Evolutionary conservation across 2,797 vertebrate species (phyloP).

Genomic region (Myotis pilosus): DNA sequence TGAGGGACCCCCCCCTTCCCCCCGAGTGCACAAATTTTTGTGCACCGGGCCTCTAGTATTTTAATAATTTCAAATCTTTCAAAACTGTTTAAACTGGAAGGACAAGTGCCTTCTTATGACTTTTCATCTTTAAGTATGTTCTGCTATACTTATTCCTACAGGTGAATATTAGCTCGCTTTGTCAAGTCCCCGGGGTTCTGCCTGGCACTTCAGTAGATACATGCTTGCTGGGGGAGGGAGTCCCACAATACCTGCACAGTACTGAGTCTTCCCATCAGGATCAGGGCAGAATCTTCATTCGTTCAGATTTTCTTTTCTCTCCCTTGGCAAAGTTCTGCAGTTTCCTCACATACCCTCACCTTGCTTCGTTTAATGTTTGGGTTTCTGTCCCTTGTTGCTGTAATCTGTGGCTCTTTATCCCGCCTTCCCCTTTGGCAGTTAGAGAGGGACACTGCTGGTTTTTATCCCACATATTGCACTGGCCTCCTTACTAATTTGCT

Average conservation of each 20-base stretch:
- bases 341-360: background rate
- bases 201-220: background rate
- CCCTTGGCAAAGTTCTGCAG: background rate
- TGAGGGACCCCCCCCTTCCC: too few relatives aligned
- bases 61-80: constrained; percentile 4
- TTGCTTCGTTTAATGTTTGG: background rate
- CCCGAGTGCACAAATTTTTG: too few relatives aligned
- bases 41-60: background rate
- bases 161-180: background rate
- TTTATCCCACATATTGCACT: background rate
- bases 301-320: background rate
- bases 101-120: background rate
- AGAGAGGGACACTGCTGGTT: background rate
- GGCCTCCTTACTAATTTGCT: background rate
- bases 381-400: background rate
- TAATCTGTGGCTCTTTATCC: background rate
- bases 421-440: background rate
- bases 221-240: background rate
- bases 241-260: background rate
- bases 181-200: background rate
- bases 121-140: background rate
- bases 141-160: background rate
- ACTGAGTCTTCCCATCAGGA: background rate
- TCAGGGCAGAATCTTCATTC: background rate
- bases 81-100: background rate